These are phyloP conservation scores for Nymphalis urticae DNA, from an alignment of 2,888 invertebrate species.

Conservation along the genomic window DNA sequence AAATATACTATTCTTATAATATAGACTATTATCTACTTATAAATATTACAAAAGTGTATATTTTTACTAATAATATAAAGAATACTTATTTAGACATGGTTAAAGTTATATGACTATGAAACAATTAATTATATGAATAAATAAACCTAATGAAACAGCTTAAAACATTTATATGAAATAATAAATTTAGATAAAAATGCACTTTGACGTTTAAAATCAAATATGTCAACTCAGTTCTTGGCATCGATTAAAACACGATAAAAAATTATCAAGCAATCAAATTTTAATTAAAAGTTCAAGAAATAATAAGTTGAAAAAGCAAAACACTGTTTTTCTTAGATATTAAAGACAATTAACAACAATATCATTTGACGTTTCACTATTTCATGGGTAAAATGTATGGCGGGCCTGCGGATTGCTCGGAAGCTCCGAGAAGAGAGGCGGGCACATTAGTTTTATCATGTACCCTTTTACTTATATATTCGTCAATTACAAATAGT, in stretches of 20 bases:
- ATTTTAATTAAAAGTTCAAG: conserved; percentile 41
- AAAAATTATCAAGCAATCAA: conserved; percentile 9
- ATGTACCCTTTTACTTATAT: conserved; percentile 10
- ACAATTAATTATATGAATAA: background rate
- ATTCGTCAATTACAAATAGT: conserved; percentile 29
- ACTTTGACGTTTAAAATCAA: conserved; percentile 54
- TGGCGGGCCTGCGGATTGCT: conserved; percentile 70
- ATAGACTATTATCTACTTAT: background rate
- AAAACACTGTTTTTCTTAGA: conserved; percentile 6
- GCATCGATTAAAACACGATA: conserved; percentile 41
- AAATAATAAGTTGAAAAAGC: background rate
- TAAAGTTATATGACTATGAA: background rate
- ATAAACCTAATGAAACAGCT: background rate
- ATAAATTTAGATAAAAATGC: conserved; percentile 46
- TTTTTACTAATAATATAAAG: background rate
- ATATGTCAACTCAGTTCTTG: conserved; percentile 52
- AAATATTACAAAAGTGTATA: background rate
- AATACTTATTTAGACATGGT: background rate
- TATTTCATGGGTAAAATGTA: conserved; percentile 73
- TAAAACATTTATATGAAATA: conserved; percentile 1
- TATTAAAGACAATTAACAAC: conserved; percentile 56
- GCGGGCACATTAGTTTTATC: conserved; percentile 20
- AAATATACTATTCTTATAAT: no score
- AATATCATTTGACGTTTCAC: conserved; percentile 77
- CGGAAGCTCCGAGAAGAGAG: conserved; percentile 33